These are phyloP conservation scores for Psilopogon haemacephalus DNA, from an alignment of 2,113 vertebrate species.

Conservation along the genomic window DNA sequence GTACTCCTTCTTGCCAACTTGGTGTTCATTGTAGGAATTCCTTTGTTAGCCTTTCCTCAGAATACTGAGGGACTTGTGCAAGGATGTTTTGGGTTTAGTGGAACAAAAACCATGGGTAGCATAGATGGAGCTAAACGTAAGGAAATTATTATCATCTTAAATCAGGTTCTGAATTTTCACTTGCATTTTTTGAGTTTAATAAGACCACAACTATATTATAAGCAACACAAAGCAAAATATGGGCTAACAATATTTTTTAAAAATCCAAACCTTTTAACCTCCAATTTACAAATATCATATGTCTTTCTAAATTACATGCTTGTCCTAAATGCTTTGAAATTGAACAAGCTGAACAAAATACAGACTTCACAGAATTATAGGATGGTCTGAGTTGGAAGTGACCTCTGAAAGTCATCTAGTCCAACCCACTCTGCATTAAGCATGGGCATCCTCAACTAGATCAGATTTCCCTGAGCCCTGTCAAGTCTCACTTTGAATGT, in stretches of 20 bases:
- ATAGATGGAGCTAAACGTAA: neutral
- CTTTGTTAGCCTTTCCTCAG: too few relatives aligned
- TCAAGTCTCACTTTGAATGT: too few relatives aligned
- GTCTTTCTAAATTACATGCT: neutral
- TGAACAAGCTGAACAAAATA: neutral
- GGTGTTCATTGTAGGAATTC: too few relatives aligned
- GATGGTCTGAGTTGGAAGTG: too few relatives aligned
- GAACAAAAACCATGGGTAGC: too few relatives aligned
- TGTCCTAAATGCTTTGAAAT: neutral
- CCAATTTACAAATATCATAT: neutral
- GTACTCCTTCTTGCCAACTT: neutral
- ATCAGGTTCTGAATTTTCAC: neutral
- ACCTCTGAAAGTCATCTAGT: too few relatives aligned
- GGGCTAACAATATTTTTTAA: neutral
- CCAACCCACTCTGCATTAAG: too few relatives aligned
- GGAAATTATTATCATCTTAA: neutral
- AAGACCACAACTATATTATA: neutral
- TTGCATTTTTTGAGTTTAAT: neutral
- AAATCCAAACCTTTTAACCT: neutral
- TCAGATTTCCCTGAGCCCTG: too few relatives aligned
- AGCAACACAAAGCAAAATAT: neutral
- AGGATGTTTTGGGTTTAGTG: too few relatives aligned
- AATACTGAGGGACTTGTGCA: too few relatives aligned
- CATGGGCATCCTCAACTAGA: too few relatives aligned
- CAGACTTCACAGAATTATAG: neutral